Conservation (phyloP, 2,113 vertebrate genomes). For the Datnioides undecimradiatus region DNA sequence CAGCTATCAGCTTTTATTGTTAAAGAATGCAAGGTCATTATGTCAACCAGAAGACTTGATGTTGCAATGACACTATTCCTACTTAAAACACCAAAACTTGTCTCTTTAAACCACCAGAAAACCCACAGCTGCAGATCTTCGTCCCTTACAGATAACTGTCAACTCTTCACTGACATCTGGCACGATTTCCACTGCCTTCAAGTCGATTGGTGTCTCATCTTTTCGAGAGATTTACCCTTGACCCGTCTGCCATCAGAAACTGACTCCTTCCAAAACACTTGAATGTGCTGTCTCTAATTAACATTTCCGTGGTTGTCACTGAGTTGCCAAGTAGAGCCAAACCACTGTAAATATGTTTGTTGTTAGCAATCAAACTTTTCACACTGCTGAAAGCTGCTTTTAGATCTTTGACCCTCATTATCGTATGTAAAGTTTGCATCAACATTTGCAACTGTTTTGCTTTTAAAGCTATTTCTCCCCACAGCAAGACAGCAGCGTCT, state of each 20-base stretch:
- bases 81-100: background rate
- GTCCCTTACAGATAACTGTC: conserved; percentile 3
- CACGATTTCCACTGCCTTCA: conserved; percentile 34
- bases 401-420: background rate
- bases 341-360: conserved; percentile 6
- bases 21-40: background rate
- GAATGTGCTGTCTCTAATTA: conserved; percentile 23
- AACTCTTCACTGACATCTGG: conserved; percentile 40
- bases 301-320: conserved; percentile 9
- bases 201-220: conserved; percentile 11
- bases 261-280: conserved; percentile 29
- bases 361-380: background rate
- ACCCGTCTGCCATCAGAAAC: conserved; percentile 15
- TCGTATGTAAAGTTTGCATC: background rate
- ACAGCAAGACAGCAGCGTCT: background rate
- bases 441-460: background rate
- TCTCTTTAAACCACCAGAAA: background rate
- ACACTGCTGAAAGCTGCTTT: background rate
- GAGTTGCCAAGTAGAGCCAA: background rate
- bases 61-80: background rate
- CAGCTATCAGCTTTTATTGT: background rate
- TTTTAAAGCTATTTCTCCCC: background rate
- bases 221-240: background rate
- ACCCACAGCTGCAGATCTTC: background rate
- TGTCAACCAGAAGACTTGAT: background rate